A percentile compares a stretch with the other conserved stretches of the same genome.
phyloP scores from a whole-genome alignment of 2,888 invertebrate genomes.

The Cheilosia variabilis region DNA sequence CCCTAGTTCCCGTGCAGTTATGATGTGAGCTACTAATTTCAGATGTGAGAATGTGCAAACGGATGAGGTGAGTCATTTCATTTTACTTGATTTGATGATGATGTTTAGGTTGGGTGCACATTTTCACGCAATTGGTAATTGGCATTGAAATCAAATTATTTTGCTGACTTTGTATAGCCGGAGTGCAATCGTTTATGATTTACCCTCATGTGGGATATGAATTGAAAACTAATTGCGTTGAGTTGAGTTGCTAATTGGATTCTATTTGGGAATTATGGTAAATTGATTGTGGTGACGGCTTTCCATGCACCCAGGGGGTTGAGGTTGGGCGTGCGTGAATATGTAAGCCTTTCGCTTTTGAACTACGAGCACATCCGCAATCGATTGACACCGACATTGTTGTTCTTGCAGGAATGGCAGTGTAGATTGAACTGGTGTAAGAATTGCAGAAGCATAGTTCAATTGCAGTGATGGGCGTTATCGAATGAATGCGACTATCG shows the following conservation, averaged over 20 bases:
- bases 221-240: conserved; percentile 68
- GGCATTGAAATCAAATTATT: conserved; percentile 4
- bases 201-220: conserved; percentile 28
- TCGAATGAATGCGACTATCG: too few species aligned
- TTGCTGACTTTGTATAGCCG: neutral
- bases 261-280: conserved; percentile 34
- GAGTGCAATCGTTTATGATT: conserved; percentile 35
- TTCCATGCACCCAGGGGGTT: neutral
- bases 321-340: neutral
- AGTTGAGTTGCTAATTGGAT: conserved; percentile 55
- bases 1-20: neutral
- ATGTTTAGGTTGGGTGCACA: neutral
- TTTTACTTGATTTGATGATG: conserved; percentile 43
- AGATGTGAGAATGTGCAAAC: conserved; percentile 1
- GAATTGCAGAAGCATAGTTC: too few species aligned
- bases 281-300: conserved; percentile 40
- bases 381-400: too few species aligned
- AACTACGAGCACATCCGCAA: too few species aligned
- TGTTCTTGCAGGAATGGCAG: too few species aligned
- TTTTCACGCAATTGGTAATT: neutral
- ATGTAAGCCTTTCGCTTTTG: too few species aligned
- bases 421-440: too few species aligned
- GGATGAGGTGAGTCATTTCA: conserved; percentile 25
- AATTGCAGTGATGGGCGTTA: too few species aligned
- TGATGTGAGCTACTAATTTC: conserved; percentile 23